phyloP scores from a whole-genome alignment of 2,888 invertebrate species.

The Cynaeus angustus region DNA sequence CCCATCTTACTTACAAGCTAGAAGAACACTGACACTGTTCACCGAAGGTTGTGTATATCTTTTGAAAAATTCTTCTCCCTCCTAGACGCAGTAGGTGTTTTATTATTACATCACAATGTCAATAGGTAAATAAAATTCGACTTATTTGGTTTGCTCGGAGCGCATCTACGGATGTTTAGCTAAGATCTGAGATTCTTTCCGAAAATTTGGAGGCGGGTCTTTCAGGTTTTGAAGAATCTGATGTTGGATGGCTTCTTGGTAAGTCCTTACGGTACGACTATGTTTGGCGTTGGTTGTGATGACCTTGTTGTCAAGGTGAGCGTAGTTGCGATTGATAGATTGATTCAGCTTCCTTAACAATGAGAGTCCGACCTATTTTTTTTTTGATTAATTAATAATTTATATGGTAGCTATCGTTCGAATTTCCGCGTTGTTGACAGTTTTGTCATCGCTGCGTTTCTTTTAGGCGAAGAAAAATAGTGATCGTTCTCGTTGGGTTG shows the following conservation, averaged over 20 bases:
- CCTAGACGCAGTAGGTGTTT: conserved; percentile 20
- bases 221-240: background rate
- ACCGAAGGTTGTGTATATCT: background rate
- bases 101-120: conserved; percentile 42
- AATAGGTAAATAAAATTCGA: conserved; percentile 25
- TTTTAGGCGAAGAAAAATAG: too few relatives aligned
- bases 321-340: background rate
- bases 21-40: background rate
- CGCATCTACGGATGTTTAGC: background rate
- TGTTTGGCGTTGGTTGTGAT: background rate
- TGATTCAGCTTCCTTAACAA: background rate
- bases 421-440: too few relatives aligned
- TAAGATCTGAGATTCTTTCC: background rate
- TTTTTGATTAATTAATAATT: background rate
- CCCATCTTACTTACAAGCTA: conserved; percentile 10
- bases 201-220: background rate
- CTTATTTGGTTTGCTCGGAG: conserved; percentile 19
- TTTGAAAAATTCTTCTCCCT: conserved; percentile 9
- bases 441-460: too few relatives aligned
- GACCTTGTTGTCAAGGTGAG: background rate
- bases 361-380: background rate
- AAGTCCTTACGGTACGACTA: background rate
- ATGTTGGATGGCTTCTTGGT: background rate
- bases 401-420: background rate
- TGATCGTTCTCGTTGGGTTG: too few relatives aligned